Conservation (phyloP, 2,888 invertebrate genomes). For the Mylabris sibirica region DNA sequence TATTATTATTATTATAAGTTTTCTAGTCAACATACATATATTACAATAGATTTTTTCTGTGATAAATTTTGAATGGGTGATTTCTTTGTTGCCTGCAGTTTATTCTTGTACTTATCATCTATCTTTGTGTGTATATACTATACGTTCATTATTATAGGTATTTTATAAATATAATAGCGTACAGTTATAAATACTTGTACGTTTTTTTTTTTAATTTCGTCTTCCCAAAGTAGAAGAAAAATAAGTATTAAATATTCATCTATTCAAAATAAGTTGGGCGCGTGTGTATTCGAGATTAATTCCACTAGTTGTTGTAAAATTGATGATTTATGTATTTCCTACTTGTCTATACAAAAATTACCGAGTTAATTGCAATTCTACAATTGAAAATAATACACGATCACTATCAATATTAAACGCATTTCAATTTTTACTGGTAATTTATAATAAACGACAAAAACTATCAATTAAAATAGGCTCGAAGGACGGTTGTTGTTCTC, state of each 20-base stretch:
- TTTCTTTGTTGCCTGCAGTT: background rate
- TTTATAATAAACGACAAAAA: background rate
- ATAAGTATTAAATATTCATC: background rate
- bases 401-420: background rate
- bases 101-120: background rate
- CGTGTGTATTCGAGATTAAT: background rate
- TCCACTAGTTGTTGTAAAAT: background rate
- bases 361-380: background rate
- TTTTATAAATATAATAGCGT: background rate
- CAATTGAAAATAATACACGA: background rate
- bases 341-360: background rate
- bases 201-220: background rate
- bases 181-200: background rate
- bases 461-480: too few species aligned
- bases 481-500: too few species aligned
- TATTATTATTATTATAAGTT: background rate
- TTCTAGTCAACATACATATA: background rate
- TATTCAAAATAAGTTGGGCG: conserved; percentile 2
- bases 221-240: background rate
- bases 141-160: background rate
- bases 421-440: background rate
- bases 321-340: background rate
- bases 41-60: background rate
- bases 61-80: background rate
- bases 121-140: background rate